Evolutionary conservation across 2,888 invertebrate species (phyloP).

Genomic region (Thymelicus acteon): DNA sequence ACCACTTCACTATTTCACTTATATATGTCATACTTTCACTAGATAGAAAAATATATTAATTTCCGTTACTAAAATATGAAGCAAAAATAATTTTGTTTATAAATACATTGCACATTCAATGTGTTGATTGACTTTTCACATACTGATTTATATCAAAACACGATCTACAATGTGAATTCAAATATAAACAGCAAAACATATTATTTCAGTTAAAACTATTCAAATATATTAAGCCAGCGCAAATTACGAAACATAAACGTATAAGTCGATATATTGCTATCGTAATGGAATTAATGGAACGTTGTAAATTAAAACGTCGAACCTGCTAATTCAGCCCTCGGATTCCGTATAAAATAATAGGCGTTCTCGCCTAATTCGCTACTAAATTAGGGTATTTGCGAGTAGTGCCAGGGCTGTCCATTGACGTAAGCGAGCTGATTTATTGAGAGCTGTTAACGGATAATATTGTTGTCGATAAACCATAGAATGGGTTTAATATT

Average conservation of each 20-base stretch:
- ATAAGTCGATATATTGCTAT: constrained; percentile 60
- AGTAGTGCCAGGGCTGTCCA: constrained; percentile 50
- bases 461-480: constrained; percentile 47
- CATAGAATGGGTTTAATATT: constrained; percentile 22
- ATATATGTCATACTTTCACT: no score
- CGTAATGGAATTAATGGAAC: constrained; percentile 62
- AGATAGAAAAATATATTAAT: no score
- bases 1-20: no score
- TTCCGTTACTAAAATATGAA: no score
- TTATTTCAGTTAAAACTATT: neutral
- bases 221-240: neutral
- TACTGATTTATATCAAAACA: no score
- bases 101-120: no score
- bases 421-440: constrained; percentile 34
- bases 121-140: no score
- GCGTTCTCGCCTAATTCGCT: constrained; percentile 63
- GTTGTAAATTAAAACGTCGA: constrained; percentile 64
- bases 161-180: no score
- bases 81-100: no score
- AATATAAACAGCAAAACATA: no score
- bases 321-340: constrained; percentile 55
- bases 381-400: constrained; percentile 76
- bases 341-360: constrained; percentile 54
- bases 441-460: constrained; percentile 38
- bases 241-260: constrained; percentile 38